Conservation (phyloP, 2,113 vertebrate genomes). For the Loxodonta africana region DNA sequence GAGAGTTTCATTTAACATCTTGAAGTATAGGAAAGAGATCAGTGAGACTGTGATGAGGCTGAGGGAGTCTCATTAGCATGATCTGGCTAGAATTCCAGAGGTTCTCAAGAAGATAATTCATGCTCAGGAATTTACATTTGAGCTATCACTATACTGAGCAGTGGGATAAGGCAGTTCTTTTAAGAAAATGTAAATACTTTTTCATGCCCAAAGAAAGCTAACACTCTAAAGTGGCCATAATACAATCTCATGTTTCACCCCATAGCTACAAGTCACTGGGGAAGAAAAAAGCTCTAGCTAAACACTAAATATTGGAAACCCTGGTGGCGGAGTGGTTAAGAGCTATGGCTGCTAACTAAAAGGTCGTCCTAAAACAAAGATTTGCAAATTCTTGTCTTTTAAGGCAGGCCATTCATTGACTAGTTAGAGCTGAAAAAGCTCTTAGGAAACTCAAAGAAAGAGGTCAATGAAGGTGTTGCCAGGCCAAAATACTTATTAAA, state of each 20-base stretch:
- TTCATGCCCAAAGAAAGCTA: neutral
- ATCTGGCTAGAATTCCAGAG: constrained; percentile 53
- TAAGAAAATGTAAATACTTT: constrained; percentile 48
- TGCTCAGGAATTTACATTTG: neutral
- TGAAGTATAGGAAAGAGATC: constrained; percentile 27
- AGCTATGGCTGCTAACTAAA: no score
- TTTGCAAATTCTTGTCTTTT: no score
- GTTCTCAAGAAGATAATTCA: constrained; percentile 59
- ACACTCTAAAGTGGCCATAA: neutral
- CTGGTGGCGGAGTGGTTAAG: no score
- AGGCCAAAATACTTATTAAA: neutral
- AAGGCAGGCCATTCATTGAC: neutral
- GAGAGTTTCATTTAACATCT: constrained; percentile 55
- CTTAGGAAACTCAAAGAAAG: constrained; percentile 11
- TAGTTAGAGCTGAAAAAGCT: neutral
- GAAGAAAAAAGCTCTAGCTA: neutral
- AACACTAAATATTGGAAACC: neutral
- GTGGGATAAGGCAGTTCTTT: neutral
- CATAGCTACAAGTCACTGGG: neutral
- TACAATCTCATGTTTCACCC: neutral
- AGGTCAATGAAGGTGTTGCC: neutral
- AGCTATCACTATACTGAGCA: neutral
- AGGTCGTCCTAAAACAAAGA: no score
- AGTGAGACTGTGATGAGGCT: constrained; percentile 37
- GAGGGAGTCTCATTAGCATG: constrained; percentile 47